phyloP scores from a whole-genome alignment of 2,113 vertebrate genomes.

The Toxostoma redivivum region DNA sequence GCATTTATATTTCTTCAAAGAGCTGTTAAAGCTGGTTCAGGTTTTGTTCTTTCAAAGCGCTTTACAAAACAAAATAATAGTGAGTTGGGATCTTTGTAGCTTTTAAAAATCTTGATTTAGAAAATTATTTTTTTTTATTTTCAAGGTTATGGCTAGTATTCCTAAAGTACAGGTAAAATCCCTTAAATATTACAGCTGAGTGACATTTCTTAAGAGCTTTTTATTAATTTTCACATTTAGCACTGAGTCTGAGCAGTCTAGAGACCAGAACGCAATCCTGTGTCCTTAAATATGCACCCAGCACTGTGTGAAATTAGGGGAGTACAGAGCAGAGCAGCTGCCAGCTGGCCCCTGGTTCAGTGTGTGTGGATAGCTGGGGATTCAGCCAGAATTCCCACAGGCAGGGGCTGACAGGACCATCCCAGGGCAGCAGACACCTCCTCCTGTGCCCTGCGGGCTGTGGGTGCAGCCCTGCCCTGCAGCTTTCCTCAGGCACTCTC shows the following conservation, averaged over 20 bases:
- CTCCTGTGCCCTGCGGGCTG: background rate
- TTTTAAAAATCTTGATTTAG: background rate
- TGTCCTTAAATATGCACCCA: background rate
- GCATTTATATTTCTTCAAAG: background rate
- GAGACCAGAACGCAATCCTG: background rate
- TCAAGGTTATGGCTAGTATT: background rate
- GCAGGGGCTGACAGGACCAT: background rate
- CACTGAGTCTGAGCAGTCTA: background rate
- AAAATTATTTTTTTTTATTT: background rate
- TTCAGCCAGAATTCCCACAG: background rate
- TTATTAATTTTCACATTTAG: background rate
- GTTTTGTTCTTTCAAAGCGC: background rate
- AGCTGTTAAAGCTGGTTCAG: background rate
- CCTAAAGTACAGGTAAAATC: background rate
- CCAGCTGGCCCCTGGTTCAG: background rate
- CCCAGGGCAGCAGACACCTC: background rate
- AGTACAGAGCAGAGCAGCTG: background rate
- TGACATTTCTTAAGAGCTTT: background rate
- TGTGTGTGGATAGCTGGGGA: background rate
- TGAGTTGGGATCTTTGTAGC: background rate
- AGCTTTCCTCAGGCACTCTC: background rate
- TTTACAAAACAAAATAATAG: background rate
- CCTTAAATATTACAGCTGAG: background rate
- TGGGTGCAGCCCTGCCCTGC: background rate
- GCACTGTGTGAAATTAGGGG: background rate